These are phyloP conservation scores for Lophius piscatorius DNA, from an alignment of 2,113 vertebrate genomes.

Conservation along the genomic window DNA sequence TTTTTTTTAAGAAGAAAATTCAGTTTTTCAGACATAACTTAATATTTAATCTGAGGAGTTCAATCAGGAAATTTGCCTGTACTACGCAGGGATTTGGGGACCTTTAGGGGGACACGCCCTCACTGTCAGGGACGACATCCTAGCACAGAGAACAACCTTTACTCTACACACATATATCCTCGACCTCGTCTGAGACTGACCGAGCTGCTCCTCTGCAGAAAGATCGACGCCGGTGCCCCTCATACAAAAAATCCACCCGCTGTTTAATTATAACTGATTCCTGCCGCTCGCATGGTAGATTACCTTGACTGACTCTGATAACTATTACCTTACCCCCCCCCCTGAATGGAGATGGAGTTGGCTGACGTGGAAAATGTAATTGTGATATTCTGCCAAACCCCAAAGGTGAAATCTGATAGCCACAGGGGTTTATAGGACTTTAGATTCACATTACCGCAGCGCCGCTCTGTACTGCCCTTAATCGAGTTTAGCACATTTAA, in stretches of 20 bases:
- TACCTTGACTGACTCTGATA: slow-evolving; percentile 53
- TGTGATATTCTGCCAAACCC: slow-evolving; percentile 58
- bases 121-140: too few species aligned
- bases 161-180: not conserved
- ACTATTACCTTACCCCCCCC: slow-evolving; percentile 26
- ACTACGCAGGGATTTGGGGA: too few species aligned
- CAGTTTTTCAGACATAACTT: too few species aligned
- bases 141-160: not conserved
- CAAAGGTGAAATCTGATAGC: slow-evolving; percentile 47
- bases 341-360: slow-evolving; percentile 49
- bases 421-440: not conserved
- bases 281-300: slow-evolving; percentile 46
- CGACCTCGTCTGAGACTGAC: slow-evolving; percentile 16
- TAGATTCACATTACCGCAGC: not conserved
- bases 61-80: too few species aligned
- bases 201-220: slow-evolving; percentile 11
- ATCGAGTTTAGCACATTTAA: slow-evolving; percentile 36
- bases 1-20: too few species aligned
- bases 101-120: too few species aligned
- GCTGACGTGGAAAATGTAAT: slow-evolving; percentile 50
- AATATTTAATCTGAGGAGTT: too few species aligned
- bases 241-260: slow-evolving; percentile 32
- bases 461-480: slow-evolving; percentile 20
- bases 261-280: slow-evolving; percentile 57
- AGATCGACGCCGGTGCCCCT: slow-evolving; percentile 29